These are phyloP conservation scores for Macrotis lagotis DNA, from an alignment of 2,113 vertebrate genomes.

Conservation along the genomic window DNA sequence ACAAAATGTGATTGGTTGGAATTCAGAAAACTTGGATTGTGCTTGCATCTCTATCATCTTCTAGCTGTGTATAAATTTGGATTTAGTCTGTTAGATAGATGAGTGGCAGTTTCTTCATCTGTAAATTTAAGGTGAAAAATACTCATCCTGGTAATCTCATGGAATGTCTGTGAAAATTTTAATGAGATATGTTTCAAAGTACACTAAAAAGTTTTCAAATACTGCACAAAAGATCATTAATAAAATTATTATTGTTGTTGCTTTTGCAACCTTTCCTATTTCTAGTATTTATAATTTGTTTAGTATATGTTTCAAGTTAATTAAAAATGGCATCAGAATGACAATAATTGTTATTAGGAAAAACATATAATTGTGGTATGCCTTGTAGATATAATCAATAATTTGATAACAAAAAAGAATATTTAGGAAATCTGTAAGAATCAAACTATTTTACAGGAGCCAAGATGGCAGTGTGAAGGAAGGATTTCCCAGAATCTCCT, in stretches of 20 bases:
- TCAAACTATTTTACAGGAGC: too few relatives aligned
- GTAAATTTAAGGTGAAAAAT: background rate
- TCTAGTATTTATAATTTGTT: too few relatives aligned
- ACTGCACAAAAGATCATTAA: too few relatives aligned
- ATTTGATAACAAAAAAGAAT: background rate
- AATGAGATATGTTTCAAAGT: background rate
- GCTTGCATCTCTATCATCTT: background rate
- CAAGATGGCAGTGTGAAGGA: too few relatives aligned
- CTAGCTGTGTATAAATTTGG: background rate
- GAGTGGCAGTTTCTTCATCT: background rate
- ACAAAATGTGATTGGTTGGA: background rate
- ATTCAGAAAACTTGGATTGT: background rate
- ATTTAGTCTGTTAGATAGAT: background rate
- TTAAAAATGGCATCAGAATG: background rate
- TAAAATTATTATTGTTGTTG: too few relatives aligned
- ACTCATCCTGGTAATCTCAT: background rate
- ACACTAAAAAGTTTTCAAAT: background rate
- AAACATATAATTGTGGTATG: background rate
- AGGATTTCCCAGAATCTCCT: too few relatives aligned
- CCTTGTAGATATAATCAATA: background rate
- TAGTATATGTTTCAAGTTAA: too few relatives aligned
- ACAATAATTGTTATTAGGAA: background rate
- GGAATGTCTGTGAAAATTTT: background rate
- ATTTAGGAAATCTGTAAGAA: background rate
- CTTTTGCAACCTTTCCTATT: too few relatives aligned